These are phyloP conservation scores for Temnopleurus reevesii DNA, from an alignment of 53 echinoderm and acorn worm species.

Conservation along the genomic window DNA sequence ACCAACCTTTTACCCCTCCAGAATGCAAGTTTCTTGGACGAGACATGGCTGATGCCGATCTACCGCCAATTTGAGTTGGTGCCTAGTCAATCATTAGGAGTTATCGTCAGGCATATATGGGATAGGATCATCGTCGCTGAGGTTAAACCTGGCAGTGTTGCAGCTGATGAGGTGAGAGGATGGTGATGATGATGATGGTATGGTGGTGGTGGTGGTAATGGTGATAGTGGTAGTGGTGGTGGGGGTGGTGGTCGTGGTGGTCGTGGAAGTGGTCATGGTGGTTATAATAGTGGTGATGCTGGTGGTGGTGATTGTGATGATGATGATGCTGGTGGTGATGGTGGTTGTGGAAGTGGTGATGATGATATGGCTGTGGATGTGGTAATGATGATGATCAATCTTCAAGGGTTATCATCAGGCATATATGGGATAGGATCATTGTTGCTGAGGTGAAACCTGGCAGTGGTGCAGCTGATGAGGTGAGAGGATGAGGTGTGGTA, in stretches of 20 bases:
- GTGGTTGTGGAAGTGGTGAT: too few relatives aligned
- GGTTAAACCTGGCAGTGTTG: constrained; percentile 84
- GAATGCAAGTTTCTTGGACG: constrained; percentile 99
- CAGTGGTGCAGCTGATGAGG: constrained; percentile 63
- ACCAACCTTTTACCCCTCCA: background rate
- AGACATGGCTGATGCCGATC: constrained; percentile 87
- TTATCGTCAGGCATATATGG: constrained; percentile 80
- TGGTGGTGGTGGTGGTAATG: too few relatives aligned
- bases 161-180: constrained; percentile 79
- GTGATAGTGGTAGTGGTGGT: too few relatives aligned
- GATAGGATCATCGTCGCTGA: constrained; percentile 78
- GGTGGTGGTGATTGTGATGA: too few relatives aligned
- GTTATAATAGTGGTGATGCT: too few relatives aligned
- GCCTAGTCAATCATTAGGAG: constrained; percentile 83
- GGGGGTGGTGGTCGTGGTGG: too few relatives aligned
- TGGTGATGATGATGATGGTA: too few relatives aligned
- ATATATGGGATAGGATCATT: constrained; percentile 75
- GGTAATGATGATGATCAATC: too few relatives aligned
- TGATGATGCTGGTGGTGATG: too few relatives aligned
- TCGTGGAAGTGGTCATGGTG: too few relatives aligned
- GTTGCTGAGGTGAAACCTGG: constrained; percentile 82
- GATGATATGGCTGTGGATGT: too few relatives aligned
- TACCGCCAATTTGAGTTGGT: constrained; percentile 88
- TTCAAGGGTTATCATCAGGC: constrained; percentile 79
- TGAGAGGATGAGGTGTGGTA: too few relatives aligned